These are phyloP conservation scores for Drosophila sproati DNA, from an alignment of 1,140 invertebrate species.

Conservation along the genomic window DNA sequence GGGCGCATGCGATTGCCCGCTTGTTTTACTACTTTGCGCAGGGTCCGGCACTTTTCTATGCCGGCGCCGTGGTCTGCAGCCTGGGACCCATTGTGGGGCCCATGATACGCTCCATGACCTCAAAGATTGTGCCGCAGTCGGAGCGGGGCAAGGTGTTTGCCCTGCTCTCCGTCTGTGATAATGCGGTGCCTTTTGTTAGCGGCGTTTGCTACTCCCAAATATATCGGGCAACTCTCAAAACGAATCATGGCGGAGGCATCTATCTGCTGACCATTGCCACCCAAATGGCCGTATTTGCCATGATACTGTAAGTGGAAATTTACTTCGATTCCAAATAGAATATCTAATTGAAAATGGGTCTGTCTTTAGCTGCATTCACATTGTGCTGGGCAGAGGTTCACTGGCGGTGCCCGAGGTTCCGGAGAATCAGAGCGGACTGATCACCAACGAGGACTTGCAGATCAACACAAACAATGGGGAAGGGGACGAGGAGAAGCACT, in stretches of 20 bases:
- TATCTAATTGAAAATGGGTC: neutral
- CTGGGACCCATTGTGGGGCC: constrained; percentile 90
- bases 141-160: constrained; percentile 92
- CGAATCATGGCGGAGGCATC: constrained; percentile 86
- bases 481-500: neutral
- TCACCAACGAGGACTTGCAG: constrained; percentile 20
- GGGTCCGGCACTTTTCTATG: constrained; percentile 86
- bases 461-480: neutral
- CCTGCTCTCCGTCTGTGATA: constrained; percentile 90
- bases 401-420: constrained; percentile 70
- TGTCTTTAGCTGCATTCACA: constrained; percentile 67
- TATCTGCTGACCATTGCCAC: constrained; percentile 89
- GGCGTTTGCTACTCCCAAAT: constrained; percentile 89
- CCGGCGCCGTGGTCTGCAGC: constrained; percentile 88
- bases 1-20: constrained; percentile 88
- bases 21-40: constrained; percentile 88
- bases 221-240: constrained; percentile 88
- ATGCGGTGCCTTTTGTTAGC: constrained; percentile 89
- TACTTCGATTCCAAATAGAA: neutral
- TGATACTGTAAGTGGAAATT: constrained; percentile 87
- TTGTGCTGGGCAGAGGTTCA: constrained; percentile 64
- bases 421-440: constrained; percentile 70
- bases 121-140: constrained; percentile 88
- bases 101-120: constrained; percentile 90
- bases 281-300: constrained; percentile 87